Base-by-base conservation (phyloP, 2,888 invertebrate genomes). In the Drosophila atroscutellata region DNA sequence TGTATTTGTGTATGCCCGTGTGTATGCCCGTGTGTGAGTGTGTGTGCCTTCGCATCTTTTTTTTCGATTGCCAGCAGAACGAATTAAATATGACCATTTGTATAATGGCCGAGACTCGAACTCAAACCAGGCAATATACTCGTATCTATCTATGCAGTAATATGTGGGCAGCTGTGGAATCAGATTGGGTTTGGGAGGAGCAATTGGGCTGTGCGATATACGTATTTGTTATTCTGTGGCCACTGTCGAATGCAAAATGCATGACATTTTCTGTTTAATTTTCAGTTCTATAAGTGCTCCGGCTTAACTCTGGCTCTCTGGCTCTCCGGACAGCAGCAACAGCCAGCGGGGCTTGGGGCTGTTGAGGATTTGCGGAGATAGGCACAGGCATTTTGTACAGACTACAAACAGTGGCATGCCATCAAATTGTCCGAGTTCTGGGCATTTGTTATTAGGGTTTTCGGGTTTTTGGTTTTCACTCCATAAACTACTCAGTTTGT, bases 1-100 rank as follows among this genome's bases (percentile, higher is more conserved):
- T 45, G 54, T 62, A 13, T 11, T 15, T 8, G 13, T 28, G 18
- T 50, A 65, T 66, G 45, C 64, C 34, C 37, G 13, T 39, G 26
- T 34, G 51, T 37, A 26, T 42, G 56, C 58, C 59, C 55, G 26
- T 37, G 51, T 56, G 56, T n/a, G 26, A 45, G 32, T 36, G 37
- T 50, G 55, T 63, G 59, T 59, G 50, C 55, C 65, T 67, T 67
- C 58, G 47, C 59, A 62, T 66, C 63, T 64, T 57, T 64, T 74
- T 63, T 49, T 77, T 74, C 83, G 82, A 83, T 90, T 80, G 87
- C 85, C 80, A 81, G 89, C 90, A 86, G 83, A 90, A 83, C 91
- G 89, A 89, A 89, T 91, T 87, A 85, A 82, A 89, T 91, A 89
- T 87, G 91, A 82, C 83, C 83, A 91, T 91, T 89, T 89, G 90